phyloP scores from a whole-genome alignment of 2,797 vertebrate genomes.

The Enteromius radiatus region DNA sequence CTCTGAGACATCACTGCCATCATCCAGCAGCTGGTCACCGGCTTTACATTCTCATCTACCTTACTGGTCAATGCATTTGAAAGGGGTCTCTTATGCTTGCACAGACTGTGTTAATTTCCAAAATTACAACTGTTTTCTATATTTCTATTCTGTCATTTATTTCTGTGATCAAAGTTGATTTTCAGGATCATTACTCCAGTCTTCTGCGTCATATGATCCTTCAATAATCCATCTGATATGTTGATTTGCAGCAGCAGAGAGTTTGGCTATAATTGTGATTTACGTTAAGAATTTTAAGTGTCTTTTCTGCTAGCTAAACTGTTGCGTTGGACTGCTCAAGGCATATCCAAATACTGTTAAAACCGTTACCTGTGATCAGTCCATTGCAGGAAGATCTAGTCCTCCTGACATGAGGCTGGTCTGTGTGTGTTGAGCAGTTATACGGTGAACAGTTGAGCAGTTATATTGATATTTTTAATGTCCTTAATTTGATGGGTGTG shows the following conservation, averaged over 20 bases:
- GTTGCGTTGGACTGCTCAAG: not conserved
- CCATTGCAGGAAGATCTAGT: not conserved
- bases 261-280: not conserved
- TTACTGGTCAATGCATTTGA: not conserved
- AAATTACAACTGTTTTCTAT: not conserved
- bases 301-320: not conserved
- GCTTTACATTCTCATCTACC: not conserved
- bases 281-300: not conserved
- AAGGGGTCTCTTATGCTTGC: not conserved
- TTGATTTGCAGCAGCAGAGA: not conserved
- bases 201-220: not conserved
- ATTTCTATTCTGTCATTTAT: too few relatives aligned
- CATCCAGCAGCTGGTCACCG: not conserved
- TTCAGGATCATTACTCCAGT: not conserved
- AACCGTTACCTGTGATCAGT: not conserved
- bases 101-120: not conserved
- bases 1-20: not conserved
- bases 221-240: not conserved
- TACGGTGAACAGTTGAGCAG: not conserved
- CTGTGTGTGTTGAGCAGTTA: not conserved
- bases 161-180: not conserved
- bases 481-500: not conserved
- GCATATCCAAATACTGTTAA: not conserved
- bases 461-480: too few relatives aligned
- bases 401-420: not conserved